Percentiles rank a stretch among this genome's conserved stretches.
Evolutionary conservation across 2,888 invertebrate genomes (phyloP).

Genomic region (Octodonta nipae): DNA sequence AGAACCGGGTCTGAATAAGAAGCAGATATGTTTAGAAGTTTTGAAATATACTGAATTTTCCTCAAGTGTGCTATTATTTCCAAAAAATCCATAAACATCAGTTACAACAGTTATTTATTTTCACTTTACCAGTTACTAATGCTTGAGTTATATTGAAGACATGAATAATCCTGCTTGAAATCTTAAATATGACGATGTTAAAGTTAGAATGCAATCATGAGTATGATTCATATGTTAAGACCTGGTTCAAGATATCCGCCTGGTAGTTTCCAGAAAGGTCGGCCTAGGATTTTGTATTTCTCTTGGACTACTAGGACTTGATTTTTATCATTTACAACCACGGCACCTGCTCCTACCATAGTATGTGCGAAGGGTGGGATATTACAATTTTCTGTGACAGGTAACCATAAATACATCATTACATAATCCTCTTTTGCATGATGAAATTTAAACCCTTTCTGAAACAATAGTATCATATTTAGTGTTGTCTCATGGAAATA

Average conservation of each 20-base stretch:
- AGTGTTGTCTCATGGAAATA: background rate
- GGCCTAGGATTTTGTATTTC: constrained; percentile 26
- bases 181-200: no score
- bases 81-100: no score
- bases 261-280: constrained; percentile 73
- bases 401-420: constrained; percentile 72
- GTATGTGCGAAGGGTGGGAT: constrained; percentile 73
- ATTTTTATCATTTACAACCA: constrained; percentile 65
- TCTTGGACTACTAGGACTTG: constrained; percentile 74
- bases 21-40: no score
- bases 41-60: no score
- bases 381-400: constrained; percentile 44
- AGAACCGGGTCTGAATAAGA: no score
- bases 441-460: constrained; percentile 76
- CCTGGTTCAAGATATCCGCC: constrained; percentile 83
- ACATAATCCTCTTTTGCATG: constrained; percentile 69
- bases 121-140: no score
- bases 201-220: no score
- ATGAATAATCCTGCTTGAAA: no score
- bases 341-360: constrained; percentile 68
- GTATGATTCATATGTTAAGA: no score
- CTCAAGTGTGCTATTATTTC: no score
- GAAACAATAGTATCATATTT: constrained; percentile 9
- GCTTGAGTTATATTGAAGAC: no score
- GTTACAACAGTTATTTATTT: no score